Evolutionary conservation across 1,140 invertebrate genomes (phyloP).

Genomic region (Himalopsyche phryganea): DNA sequence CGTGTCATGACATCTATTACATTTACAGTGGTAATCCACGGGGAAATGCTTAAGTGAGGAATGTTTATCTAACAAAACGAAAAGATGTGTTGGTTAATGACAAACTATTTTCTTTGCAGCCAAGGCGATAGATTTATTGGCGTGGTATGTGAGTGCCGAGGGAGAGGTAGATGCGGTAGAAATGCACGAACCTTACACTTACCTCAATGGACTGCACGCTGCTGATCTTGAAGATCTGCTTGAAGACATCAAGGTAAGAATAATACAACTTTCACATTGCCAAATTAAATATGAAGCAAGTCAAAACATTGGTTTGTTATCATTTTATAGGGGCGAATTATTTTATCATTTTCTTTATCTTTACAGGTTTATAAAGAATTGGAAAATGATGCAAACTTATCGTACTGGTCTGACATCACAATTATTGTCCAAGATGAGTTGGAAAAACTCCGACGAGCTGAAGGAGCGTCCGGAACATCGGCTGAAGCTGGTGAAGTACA

Average conservation of each 20-base stretch:
- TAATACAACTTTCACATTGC: background rate
- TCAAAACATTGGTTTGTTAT: background rate
- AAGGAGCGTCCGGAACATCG: slow-evolving; percentile 54
- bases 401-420: slow-evolving; percentile 97
- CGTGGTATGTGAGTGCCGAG: slow-evolving; percentile 93
- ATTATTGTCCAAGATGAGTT: slow-evolving; percentile 96
- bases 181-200: slow-evolving; percentile 97
- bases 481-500: slow-evolving; percentile 48
- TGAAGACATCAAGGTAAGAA: slow-evolving; percentile 83
- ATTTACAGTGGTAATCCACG: too few species aligned
- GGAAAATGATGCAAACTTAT: slow-evolving; percentile 80
- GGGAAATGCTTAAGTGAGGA: too few species aligned
- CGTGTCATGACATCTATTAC: too few species aligned
- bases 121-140: slow-evolving; percentile 96
- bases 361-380: slow-evolving; percentile 75
- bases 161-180: slow-evolving; percentile 90
- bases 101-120: slow-evolving; percentile 54
- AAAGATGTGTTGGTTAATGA: too few species aligned
- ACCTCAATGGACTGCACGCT: slow-evolving; percentile 86
- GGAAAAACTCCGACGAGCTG: slow-evolving; percentile 76
- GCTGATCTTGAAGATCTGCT: slow-evolving; percentile 96
- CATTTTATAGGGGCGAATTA: background rate
- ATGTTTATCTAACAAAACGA: too few species aligned
- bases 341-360: background rate
- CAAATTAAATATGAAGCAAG: too few species aligned